Conservation (phyloP, 2,113 vertebrate species). For the Pachycephala philippinensis region DNA sequence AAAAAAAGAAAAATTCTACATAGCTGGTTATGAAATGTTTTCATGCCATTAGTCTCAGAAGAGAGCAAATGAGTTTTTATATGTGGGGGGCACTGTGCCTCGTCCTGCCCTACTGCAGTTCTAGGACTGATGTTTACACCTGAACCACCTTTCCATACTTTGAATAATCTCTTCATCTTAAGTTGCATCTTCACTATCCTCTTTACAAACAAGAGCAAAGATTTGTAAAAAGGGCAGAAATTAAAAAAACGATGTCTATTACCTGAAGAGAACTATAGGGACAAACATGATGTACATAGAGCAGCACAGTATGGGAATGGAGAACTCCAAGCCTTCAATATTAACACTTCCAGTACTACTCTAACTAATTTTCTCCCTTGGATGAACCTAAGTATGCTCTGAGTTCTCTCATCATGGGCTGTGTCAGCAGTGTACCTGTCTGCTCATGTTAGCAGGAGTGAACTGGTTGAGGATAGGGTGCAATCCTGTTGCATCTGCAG, state of each 20-base stretch:
- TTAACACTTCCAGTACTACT: background rate
- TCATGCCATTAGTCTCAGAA: background rate
- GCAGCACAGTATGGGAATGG: background rate
- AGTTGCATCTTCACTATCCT: background rate
- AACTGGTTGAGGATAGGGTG: constrained; percentile 88
- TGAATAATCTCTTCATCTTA: background rate
- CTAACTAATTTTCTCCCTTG: background rate
- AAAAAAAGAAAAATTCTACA: background rate
- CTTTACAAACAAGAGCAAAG: background rate
- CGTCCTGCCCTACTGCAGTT: background rate
- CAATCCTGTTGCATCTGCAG: constrained; percentile 82
- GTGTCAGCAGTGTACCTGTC: constrained; percentile 78
- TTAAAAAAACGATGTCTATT: background rate
- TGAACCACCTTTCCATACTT: background rate
- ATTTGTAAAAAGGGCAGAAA: background rate
- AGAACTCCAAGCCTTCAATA: background rate
- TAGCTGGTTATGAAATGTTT: background rate
- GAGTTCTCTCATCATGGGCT: background rate
- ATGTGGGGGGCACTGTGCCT: background rate
- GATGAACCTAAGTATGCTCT: background rate
- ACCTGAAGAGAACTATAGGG: background rate
- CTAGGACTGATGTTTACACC: background rate
- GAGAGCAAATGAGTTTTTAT: background rate
- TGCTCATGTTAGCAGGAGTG: constrained; percentile 85
- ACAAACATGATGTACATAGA: background rate